Evolutionary conservation across 2,797 vertebrate species (phyloP), one percentile per base, ranked within the genome.

Genomic region (Zenarchopterus dispar): DNA sequence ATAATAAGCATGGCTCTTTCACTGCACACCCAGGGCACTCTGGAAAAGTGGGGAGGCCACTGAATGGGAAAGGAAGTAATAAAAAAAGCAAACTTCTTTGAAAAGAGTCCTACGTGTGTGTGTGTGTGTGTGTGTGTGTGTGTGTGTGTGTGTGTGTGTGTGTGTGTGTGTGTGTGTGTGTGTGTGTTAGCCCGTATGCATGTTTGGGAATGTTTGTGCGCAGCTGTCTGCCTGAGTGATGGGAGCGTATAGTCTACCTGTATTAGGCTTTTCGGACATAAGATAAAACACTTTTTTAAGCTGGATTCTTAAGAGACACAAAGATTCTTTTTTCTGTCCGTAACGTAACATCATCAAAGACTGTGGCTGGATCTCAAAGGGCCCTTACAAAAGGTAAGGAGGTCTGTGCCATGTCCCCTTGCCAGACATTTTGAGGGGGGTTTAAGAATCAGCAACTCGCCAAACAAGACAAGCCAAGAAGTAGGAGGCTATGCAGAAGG

Each of bases 61-160:
- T 90, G 88, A 93, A 93, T 92, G 89, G 89, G 84, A 92, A 85
- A 93, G 93, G 92, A 93, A 94, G 92, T 92, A 87, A 92, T 93
- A 93, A 93, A 93, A 92, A 90, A 89, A 88, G 83, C 78, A 91
- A 93, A 91, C 86, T 87, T 89, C 86, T 91, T 91, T 93, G 82
- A 92, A 93, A 91, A 88, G 87, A 82, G 81, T 85, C 70, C 73
- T 85, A 59, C 80, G 39, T 52, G 62, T 67, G 74, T 49, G 59
- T 31, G 28, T 56, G 65, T 65, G 64, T 59, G 58, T 62, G 31
- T 63, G 52, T 49, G 59, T 61, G 75, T 44, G 51, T 43, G 52
- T 49, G 61, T n/a, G 44, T 56, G 62, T 67, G 74, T 49, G 59
- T 31, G 28, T 56, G 65, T 65, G 64, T 59, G 58, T 62, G 31